phyloP scores from a whole-genome alignment of 2,113 vertebrate species.

The Bujurquina vittata region DNA sequence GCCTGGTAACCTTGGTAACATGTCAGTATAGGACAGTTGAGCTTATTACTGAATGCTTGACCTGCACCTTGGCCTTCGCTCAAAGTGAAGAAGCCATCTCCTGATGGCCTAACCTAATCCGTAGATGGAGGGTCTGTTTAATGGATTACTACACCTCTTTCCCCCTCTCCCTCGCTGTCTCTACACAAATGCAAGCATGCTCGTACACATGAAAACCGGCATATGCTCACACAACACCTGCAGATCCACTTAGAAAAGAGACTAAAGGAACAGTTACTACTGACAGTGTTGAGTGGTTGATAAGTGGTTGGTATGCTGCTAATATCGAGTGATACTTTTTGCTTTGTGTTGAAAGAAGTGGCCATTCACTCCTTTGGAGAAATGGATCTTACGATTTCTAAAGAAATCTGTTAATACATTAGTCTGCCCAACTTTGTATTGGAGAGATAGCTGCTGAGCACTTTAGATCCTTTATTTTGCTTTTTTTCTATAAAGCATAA shows the following conservation, averaged over 20 bases:
- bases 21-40: slow-evolving; percentile 70
- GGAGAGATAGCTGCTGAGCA: not conserved
- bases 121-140: slow-evolving; percentile 77
- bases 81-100: slow-evolving; percentile 75
- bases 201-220: slow-evolving; percentile 13
- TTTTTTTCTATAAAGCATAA: not conserved
- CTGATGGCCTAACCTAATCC: slow-evolving; percentile 80
- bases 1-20: slow-evolving; percentile 75
- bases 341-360: slow-evolving; percentile 16
- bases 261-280: slow-evolving; percentile 31
- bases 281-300: slow-evolving; percentile 26
- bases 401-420: not conserved
- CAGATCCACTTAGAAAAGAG: slow-evolving; percentile 23
- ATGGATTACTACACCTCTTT: slow-evolving; percentile 76
- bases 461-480: not conserved
- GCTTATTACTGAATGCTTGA: slow-evolving; percentile 83
- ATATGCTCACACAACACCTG: slow-evolving; percentile 21
- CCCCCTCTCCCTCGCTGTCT: slow-evolving; percentile 15
- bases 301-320: slow-evolving; percentile 26
- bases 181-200: slow-evolving; percentile 25
- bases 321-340: slow-evolving; percentile 32
- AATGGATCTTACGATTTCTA: slow-evolving; percentile 10
- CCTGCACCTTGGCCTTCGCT: slow-evolving; percentile 71
- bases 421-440: not conserved
- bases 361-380: not conserved